Evolutionary conservation across 2,888 invertebrate genomes (phyloP), one percentile per base, ranked within the genome.

Genomic region (Aquatica leii): DNA sequence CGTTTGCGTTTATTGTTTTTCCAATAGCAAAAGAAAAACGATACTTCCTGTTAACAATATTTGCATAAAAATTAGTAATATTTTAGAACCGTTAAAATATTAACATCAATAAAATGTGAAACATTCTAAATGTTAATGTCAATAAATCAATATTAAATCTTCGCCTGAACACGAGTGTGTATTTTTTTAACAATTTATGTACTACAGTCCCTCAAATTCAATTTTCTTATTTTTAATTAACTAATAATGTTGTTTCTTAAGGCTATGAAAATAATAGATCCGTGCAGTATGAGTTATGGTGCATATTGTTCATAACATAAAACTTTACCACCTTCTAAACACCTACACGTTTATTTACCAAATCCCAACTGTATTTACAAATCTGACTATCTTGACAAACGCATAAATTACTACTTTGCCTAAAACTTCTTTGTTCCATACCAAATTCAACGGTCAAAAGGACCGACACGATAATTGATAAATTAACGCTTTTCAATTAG

Each of bases 181-280:
- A 63, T 67, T 64, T 63, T 63, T 46, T 55, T 41, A 40, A 59
- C 51, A 59, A 68, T 70, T 70, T 70, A 70, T 70, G 68, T 46
- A 57, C 68, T 67, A 67, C 68, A 68, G 65, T 63, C 46, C 68
- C 67, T 69, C 69, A 69, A 67, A 69, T 65, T 69, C 70, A 70
- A 70, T 70, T 70, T 70, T 67, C 67, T 54, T 65, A 68, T 65
- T 70, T 70, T 70, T 67, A 70, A 70, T 70, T 70, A 69, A 67
- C 70, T 65, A 66, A 66, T 62, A 66, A 65, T 61, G 57, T 57
- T 63, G 59, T 61, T 52, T 48, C 62, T 59, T 35, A 17, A 40
- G 55, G 63, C 63, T 50, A 59, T 43, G 43, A 54, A 55, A 62
- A 54, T 55, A 48, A 55, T 61, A 48, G 52, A 49, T 50, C 67